These are phyloP conservation scores for Psittacula echo DNA, from an alignment of 2,797 vertebrate species.

Conservation along the genomic window DNA sequence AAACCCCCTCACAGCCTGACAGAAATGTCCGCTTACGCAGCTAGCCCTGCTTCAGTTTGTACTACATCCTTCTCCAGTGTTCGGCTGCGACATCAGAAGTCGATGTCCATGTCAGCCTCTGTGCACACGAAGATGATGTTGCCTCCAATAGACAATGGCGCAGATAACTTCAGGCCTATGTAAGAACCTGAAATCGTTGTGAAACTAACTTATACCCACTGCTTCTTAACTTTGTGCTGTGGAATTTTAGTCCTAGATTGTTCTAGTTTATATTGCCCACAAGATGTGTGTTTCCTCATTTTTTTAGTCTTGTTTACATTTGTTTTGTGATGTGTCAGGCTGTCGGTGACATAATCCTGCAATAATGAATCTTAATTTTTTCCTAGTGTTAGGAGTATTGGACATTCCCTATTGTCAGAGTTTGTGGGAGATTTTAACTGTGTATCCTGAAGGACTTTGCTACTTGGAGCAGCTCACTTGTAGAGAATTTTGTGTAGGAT, in stretches of 20 bases:
- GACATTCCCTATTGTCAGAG: constrained; percentile 54
- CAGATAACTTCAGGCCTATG: constrained; percentile 88
- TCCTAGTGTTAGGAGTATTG: constrained; percentile 10
- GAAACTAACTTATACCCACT: constrained; percentile 71
- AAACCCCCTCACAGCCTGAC: constrained; percentile 85
- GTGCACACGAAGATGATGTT: constrained; percentile 87
- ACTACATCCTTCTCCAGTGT: constrained; percentile 85
- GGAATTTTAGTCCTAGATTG: constrained; percentile 69
- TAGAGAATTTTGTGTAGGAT: constrained; percentile 34
- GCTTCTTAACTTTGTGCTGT: constrained; percentile 74
- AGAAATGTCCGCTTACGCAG: constrained; percentile 86
- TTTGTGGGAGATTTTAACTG: constrained; percentile 21
- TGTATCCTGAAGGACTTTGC: constrained; percentile 39
- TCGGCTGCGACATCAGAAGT: constrained; percentile 88
- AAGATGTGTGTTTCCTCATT: constrained; percentile 57
- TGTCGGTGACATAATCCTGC: constrained; percentile 66
- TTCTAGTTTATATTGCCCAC: constrained; percentile 60
- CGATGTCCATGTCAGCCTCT: constrained; percentile 86
- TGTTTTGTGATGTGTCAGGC: constrained; percentile 60
- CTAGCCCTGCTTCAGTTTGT: constrained; percentile 85
- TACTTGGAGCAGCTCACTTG: neutral
- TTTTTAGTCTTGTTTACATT: constrained; percentile 52
- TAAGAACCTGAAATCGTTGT: constrained; percentile 82
- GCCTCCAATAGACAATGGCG: constrained; percentile 88
- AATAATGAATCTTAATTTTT: constrained; percentile 45